Percentiles rank a stretch among this genome's conserved stretches.
Conservation (phyloP, 2,797 vertebrate species). For the Lepilemur septentrionalis region DNA sequence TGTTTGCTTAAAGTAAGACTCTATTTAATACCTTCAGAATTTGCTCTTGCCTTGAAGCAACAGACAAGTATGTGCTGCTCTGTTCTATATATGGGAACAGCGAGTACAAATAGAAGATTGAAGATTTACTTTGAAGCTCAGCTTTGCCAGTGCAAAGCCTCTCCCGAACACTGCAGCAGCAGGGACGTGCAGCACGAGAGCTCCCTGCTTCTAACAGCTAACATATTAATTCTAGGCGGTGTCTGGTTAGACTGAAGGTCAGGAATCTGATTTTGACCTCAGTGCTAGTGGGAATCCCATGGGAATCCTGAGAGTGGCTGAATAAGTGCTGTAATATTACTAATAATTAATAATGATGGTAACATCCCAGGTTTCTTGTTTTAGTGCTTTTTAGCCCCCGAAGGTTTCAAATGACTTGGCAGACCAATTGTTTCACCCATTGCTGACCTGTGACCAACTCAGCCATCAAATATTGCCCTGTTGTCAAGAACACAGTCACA, state of each 20-base stretch:
- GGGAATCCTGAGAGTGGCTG: conserved; percentile 10
- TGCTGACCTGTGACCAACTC: background rate
- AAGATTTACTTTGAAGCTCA: conserved; percentile 82
- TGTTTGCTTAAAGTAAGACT: conserved; percentile 69
- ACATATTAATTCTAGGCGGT: conserved; percentile 28
- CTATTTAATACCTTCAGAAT: conserved; percentile 76
- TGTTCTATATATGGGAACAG: conserved; percentile 76
- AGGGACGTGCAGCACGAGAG: background rate
- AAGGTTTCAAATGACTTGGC: conserved; percentile 28
- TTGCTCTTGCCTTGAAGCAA: conserved; percentile 80
- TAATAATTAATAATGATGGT: conserved; percentile 47
- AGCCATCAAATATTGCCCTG: background rate
- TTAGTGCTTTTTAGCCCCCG: conserved; percentile 22
- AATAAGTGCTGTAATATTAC: background rate
- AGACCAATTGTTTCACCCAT: conserved; percentile 17
- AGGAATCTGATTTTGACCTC: conserved; percentile 50
- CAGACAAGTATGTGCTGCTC: conserved; percentile 78
- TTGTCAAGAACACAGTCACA: conserved; percentile 3
- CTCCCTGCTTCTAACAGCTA: conserved; percentile 46
- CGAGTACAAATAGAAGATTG: conserved; percentile 81
- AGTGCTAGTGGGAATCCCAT: background rate
- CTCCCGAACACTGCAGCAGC: conserved; percentile 38
- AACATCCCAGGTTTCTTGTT: background rate
- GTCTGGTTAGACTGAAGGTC: conserved; percentile 20
- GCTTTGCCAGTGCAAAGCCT: conserved; percentile 63